Evolutionary conservation across 2,797 vertebrate genomes (phyloP).

Genomic region (Spinibarbus caldwelli): DNA sequence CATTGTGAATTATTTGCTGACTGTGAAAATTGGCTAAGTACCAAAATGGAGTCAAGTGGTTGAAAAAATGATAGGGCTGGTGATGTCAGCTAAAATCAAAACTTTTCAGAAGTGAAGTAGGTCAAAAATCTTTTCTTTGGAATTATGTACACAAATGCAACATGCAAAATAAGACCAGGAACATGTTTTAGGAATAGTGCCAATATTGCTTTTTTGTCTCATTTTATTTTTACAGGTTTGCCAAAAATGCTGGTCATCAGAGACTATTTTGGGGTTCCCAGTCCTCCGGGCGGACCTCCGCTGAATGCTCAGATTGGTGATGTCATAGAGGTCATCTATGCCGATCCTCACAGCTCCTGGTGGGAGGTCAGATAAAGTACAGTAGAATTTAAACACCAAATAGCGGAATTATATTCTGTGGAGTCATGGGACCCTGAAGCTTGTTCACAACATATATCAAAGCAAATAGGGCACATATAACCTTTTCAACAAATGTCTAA

Average conservation of each 20-base stretch:
- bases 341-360: constrained; percentile 90
- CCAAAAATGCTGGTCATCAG: constrained; percentile 93
- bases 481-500: not conserved
- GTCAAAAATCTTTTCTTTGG: not conserved
- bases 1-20: not conserved
- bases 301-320: constrained; percentile 88
- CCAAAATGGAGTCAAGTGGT: not conserved
- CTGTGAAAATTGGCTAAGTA: not conserved
- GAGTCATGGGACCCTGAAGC: not conserved
- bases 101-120: not conserved
- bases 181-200: not conserved
- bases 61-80: not conserved
- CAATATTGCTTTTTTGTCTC: not conserved
- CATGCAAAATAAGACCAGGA: not conserved
- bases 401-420: not conserved
- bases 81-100: not conserved
- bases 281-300: constrained; percentile 82
- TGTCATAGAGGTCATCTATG: constrained; percentile 87
- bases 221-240: constrained; percentile 77
- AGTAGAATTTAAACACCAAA: not conserved
- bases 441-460: not conserved
- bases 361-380: constrained; percentile 88
- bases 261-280: constrained; percentile 85
- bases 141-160: not conserved
- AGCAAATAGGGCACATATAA: not conserved